A percentile compares a stretch with the other conserved stretches of the same genome.
Evolutionary conservation across 2,888 invertebrate genomes (phyloP).

Genomic region (Gymnosoma rotundatum): DNA sequence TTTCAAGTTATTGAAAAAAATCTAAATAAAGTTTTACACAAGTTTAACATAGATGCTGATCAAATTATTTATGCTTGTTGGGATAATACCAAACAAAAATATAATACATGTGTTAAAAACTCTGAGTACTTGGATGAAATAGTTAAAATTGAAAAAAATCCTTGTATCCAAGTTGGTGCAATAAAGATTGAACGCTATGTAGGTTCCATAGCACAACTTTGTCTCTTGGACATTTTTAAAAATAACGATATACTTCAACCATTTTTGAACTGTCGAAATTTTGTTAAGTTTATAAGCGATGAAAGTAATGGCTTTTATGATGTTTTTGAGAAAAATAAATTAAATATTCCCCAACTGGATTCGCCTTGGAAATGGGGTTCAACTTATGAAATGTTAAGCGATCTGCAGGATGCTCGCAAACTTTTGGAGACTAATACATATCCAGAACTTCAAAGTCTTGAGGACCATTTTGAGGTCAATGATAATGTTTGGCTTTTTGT

Average conservation of each 20-base stretch:
- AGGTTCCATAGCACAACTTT: constrained; percentile 38
- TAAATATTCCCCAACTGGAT: constrained; percentile 49
- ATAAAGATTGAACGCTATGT: constrained; percentile 46
- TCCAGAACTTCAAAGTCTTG: not conserved
- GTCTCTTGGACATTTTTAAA: constrained; percentile 57
- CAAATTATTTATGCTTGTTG: constrained; percentile 53
- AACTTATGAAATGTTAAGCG: constrained; percentile 50
- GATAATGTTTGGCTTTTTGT: constrained; percentile 35
- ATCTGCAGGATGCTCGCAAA: constrained; percentile 19
- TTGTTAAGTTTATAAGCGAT: constrained; percentile 30
- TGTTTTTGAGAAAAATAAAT: constrained; percentile 12
- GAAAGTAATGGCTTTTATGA: constrained; percentile 19
- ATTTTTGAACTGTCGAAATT: constrained; percentile 53
- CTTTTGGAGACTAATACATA: constrained; percentile 5
- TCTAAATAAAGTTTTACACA: constrained; percentile 16
- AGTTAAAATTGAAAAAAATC: constrained; percentile 12
- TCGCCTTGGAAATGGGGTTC: constrained; percentile 65
- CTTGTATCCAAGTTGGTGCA: constrained; percentile 12
- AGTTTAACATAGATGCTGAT: constrained; percentile 52
- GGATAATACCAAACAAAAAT: constrained; percentile 43
- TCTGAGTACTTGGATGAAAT: constrained; percentile 41
- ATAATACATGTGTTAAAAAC: constrained; percentile 19
- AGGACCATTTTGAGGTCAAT: constrained; percentile 27
- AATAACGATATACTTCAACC: constrained; percentile 21
- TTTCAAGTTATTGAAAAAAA: constrained; percentile 8